These are phyloP conservation scores for Melanophora roralis DNA, from an alignment of 2,888 invertebrate genomes.

Conservation along the genomic window DNA sequence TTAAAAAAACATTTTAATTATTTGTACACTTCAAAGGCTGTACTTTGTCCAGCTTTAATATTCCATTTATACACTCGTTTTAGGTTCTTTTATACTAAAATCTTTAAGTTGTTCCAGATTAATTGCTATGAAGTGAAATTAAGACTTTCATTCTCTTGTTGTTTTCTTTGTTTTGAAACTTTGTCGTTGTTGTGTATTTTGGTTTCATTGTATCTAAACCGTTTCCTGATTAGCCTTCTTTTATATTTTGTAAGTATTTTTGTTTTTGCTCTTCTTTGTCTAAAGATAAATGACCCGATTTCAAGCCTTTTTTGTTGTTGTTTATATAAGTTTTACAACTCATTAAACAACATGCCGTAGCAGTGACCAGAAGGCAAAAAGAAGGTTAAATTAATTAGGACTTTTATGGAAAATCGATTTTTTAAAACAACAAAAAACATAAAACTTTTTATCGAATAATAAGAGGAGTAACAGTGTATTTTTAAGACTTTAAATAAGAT, in stretches of 20 bases:
- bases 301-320: neutral
- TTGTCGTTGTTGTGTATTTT: neutral
- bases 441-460: too few relatives aligned
- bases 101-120: conserved; percentile 13
- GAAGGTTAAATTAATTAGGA: conserved; percentile 44
- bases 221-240: conserved; percentile 8
- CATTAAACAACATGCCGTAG: conserved; percentile 35
- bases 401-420: conserved; percentile 32
- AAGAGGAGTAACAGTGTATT: too few relatives aligned
- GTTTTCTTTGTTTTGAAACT: neutral
- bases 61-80: too few relatives aligned
- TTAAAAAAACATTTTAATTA: too few relatives aligned
- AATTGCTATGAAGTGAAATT: conserved; percentile 25
- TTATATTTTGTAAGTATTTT: neutral
- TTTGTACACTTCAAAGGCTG: too few relatives aligned
- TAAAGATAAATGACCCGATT: conserved; percentile 43
- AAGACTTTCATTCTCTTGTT: neutral
- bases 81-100: neutral
- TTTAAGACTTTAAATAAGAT: too few relatives aligned
- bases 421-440: neutral
- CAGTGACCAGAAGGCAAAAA: conserved; percentile 16
- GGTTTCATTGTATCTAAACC: conserved; percentile 16
- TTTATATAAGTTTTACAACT: conserved; percentile 18
- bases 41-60: too few relatives aligned
- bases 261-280: neutral